These are phyloP conservation scores for Zosterops hypoxanthus DNA, from an alignment of 2,113 vertebrate species.

Conservation along the genomic window DNA sequence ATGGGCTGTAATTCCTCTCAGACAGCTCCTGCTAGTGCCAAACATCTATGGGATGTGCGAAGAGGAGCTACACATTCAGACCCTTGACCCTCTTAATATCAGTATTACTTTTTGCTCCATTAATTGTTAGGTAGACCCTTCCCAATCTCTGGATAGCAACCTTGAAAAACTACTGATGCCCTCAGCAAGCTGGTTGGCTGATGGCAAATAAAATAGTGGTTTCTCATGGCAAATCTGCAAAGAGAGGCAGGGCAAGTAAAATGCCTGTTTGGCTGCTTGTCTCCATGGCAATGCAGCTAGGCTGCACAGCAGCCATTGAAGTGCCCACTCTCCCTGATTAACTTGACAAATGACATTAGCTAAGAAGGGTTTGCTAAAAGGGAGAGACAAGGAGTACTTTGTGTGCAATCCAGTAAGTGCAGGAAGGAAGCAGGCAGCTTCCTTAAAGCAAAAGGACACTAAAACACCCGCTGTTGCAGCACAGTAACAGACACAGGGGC, in stretches of 20 bases:
- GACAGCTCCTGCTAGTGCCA: background rate
- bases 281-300: constrained; percentile 27
- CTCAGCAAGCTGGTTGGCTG: background rate
- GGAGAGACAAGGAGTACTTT: constrained; percentile 46
- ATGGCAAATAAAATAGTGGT: background rate
- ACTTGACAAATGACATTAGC: constrained; percentile 56
- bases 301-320: background rate
- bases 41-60: background rate
- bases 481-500: background rate
- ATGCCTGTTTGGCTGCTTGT: constrained; percentile 18
- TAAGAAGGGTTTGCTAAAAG: background rate
- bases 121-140: background rate
- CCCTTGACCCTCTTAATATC: background rate
- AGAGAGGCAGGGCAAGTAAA: background rate
- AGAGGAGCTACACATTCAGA: background rate
- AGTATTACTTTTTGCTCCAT: background rate
- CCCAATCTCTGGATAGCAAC: background rate
- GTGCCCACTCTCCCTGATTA: constrained; percentile 50
- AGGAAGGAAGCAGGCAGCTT: background rate
- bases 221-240: background rate
- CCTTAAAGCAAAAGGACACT: background rate
- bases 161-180: background rate
- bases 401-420: constrained; percentile 10
- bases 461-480: background rate
- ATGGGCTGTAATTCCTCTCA: background rate